Evolutionary conservation across 2,888 invertebrate genomes (phyloP).

Genomic region (Camponotus fellah): DNA sequence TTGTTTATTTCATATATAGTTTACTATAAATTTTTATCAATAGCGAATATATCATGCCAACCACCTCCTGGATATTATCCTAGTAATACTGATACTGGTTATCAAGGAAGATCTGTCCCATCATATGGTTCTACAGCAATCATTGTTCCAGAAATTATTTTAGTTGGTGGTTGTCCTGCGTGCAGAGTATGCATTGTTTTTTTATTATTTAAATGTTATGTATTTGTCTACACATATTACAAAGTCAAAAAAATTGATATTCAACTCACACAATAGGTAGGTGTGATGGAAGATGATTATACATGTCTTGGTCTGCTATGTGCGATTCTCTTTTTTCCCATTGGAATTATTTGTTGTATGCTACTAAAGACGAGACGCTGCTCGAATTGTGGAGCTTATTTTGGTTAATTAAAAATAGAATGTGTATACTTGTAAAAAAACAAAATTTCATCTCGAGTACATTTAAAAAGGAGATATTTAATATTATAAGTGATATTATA

Average conservation of each 20-base stretch:
- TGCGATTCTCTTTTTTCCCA: conserved; percentile 94
- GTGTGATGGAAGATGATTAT: conserved; percentile 95
- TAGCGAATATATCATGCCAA: conserved; percentile 76
- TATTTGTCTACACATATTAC: neutral
- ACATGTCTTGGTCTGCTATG: conserved; percentile 94
- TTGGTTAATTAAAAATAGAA: conserved; percentile 87
- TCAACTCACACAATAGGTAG: conserved; percentile 87
- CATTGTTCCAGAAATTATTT: conserved; percentile 92
- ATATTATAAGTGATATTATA: neutral
- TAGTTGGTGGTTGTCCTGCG: conserved; percentile 95
- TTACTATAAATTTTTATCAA: conserved; percentile 32
- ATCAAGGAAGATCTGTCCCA: conserved; percentile 82
- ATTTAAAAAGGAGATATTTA: conserved; percentile 8
- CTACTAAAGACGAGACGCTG: conserved; percentile 94
- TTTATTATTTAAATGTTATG: conserved; percentile 27
- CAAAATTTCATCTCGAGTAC: neutral
- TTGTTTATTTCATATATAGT: neutral
- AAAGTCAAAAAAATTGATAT: neutral
- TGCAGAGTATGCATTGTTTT: conserved; percentile 89
- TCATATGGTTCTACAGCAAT: conserved; percentile 89
- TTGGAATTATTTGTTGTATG: conserved; percentile 95
- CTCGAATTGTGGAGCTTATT: conserved; percentile 95
- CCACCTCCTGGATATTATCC: conserved; percentile 88
- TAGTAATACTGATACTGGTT: conserved; percentile 81
- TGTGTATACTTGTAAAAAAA: neutral